Conservation (phyloP, 2,888 invertebrate species). For the Idaea straminata region DNA sequence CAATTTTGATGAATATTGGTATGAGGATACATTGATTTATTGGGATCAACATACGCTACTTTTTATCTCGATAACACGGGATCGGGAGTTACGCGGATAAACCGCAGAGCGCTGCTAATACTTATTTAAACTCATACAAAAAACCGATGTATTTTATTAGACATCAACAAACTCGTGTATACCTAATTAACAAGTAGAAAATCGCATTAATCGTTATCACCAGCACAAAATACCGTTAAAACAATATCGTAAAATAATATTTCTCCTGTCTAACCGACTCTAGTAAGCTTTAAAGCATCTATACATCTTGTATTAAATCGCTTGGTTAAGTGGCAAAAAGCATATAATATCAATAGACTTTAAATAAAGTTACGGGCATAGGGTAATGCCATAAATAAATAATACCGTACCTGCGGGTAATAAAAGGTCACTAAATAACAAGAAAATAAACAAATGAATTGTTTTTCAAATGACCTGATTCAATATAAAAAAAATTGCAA, state of each 20-base stretch:
- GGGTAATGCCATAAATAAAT: too few relatives aligned
- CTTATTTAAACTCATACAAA: neutral
- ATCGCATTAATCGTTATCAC: neutral
- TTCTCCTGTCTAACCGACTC: neutral
- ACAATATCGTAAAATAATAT: conserved; percentile 2
- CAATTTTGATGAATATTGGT: too few relatives aligned
- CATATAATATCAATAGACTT: conserved; percentile 55
- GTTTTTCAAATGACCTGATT: too few relatives aligned
- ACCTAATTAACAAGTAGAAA: neutral
- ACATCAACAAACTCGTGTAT: neutral
- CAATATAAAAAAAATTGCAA: too few relatives aligned
- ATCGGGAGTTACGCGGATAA: too few relatives aligned
- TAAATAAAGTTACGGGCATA: conserved; percentile 45
- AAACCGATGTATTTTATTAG: neutral
- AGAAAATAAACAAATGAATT: too few relatives aligned
- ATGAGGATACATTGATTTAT: too few relatives aligned
- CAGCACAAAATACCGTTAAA: neutral
- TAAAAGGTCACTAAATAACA: too few relatives aligned
- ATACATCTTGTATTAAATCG: conserved; percentile 2
- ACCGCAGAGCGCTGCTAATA: too few relatives aligned
- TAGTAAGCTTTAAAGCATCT: neutral
- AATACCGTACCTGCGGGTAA: too few relatives aligned
- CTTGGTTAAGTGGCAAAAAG: conserved; percentile 40
- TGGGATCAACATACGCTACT: too few relatives aligned
- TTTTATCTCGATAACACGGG: too few relatives aligned